phyloP scores from a whole-genome alignment of 2,113 vertebrate genomes.

The Candoia aspera region DNA sequence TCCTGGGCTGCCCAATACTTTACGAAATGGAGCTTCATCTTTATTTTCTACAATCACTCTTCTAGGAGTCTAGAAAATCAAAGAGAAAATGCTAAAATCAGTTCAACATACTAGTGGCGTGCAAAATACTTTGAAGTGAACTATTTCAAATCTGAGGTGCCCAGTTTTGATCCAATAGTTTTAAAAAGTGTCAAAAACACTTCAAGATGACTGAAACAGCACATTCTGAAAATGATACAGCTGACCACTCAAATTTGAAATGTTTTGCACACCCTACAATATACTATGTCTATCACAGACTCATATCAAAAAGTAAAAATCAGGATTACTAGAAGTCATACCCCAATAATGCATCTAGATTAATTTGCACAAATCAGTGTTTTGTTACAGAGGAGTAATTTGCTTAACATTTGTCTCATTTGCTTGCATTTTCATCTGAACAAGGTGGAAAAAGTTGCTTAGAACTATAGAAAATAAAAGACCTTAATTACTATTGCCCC shows the following conservation, averaged over 20 bases:
- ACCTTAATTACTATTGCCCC: background rate
- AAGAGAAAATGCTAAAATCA: background rate
- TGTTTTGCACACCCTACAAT: background rate
- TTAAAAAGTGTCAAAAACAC: background rate
- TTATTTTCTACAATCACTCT: conserved; percentile 81
- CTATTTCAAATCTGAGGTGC: background rate
- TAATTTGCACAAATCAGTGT: background rate
- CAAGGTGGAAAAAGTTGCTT: background rate
- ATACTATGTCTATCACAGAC: background rate
- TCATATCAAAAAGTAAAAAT: background rate
- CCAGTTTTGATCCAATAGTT: background rate
- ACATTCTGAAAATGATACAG: background rate
- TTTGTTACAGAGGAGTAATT: background rate
- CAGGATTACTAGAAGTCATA: background rate
- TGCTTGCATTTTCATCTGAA: background rate
- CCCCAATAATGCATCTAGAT: background rate
- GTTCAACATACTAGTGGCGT: background rate
- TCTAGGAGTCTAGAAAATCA: conserved; percentile 79
- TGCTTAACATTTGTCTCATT: background rate
- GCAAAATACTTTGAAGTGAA: background rate
- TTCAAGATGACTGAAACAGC: background rate
- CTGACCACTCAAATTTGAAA: background rate
- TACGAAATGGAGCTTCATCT: conserved; percentile 84
- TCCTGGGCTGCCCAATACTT: conserved; percentile 83
- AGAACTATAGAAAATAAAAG: background rate